Evolutionary conservation across 2,113 vertebrate species (phyloP).

Genomic region (Choloepus hoffmanni): DNA sequence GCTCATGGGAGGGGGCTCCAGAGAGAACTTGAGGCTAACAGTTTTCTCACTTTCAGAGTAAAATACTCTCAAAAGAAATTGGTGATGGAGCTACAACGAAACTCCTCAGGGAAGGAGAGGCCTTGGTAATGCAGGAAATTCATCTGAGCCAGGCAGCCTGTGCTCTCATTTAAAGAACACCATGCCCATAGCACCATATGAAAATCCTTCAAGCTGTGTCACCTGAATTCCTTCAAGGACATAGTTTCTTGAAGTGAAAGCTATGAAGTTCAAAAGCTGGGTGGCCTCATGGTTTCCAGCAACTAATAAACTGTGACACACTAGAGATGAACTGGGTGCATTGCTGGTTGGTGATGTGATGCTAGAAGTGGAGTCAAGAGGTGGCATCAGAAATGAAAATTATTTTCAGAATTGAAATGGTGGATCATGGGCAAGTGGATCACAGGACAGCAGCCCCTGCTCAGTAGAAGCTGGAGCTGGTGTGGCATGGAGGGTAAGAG

Average conservation of each 20-base stretch:
- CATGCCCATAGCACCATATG: not conserved
- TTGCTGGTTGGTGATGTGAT: not conserved
- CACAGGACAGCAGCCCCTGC: not conserved
- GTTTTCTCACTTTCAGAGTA: not conserved
- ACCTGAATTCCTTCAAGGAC: not conserved
- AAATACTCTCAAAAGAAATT: not conserved
- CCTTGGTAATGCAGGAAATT: constrained; percentile 7
- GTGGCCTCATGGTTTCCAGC: not conserved
- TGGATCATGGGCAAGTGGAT: not conserved
- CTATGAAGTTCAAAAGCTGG: constrained; percentile 5
- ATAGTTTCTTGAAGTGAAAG: constrained; percentile 47
- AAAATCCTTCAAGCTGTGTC: not conserved
- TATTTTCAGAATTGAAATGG: not conserved
- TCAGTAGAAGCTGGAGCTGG: not conserved
- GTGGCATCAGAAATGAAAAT: not conserved
- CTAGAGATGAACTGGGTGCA: not conserved
- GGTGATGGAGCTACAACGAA: not conserved
- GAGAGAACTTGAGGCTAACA: not conserved
- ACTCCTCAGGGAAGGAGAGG: not conserved
- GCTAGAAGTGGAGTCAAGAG: not conserved
- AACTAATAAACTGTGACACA: not conserved
- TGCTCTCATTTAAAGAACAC: constrained; percentile 13
- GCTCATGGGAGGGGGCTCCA: not conserved
- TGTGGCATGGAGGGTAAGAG: not conserved
- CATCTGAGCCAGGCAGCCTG: not conserved